Conservation (phyloP, 2,888 invertebrate genomes). For the Phasia obesa region DNA sequence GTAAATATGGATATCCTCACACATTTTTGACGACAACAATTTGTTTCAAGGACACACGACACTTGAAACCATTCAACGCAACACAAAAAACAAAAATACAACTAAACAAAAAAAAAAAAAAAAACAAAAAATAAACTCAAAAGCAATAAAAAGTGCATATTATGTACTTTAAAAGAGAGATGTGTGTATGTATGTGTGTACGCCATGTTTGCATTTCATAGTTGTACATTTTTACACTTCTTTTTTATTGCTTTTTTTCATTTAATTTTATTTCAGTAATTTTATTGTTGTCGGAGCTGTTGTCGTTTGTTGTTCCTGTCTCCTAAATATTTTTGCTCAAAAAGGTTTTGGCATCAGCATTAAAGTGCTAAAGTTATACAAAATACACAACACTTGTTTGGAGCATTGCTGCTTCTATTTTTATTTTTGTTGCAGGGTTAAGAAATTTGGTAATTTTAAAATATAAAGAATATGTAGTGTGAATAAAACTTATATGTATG, state of each 20-base stretch:
- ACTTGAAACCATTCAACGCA: constrained; percentile 69
- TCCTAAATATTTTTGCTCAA: constrained; percentile 34
- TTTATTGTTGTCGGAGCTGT: constrained; percentile 50
- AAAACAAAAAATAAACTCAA: constrained; percentile 35
- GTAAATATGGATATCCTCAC: no score
- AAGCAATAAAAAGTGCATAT: constrained; percentile 45
- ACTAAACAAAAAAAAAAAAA: not conserved
- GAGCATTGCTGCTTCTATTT: constrained; percentile 7
- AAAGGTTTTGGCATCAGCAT: constrained; percentile 55
- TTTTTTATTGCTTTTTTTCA: constrained; percentile 26
- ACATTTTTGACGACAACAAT: constrained; percentile 72
- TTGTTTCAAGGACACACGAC: constrained; percentile 73
- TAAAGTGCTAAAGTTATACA: constrained; percentile 67
- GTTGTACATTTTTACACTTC: constrained; percentile 64
- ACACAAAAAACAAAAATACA: no score
- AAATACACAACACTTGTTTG: constrained; percentile 63
- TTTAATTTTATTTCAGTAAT: constrained; percentile 55
- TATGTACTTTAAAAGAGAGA: constrained; percentile 22
- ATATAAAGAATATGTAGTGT: not conserved
- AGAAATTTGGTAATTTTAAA: not conserved
- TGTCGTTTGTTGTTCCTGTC: constrained; percentile 54
- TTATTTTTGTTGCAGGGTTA: constrained; percentile 20
- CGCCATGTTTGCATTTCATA: constrained; percentile 71
- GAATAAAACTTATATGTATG: no score
- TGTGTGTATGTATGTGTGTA: constrained; percentile 21